Percentiles rank a stretch among this genome's conserved stretches.
Conservation (phyloP, 2,797 vertebrate genomes). For the Coracias cyanogaster region DNA sequence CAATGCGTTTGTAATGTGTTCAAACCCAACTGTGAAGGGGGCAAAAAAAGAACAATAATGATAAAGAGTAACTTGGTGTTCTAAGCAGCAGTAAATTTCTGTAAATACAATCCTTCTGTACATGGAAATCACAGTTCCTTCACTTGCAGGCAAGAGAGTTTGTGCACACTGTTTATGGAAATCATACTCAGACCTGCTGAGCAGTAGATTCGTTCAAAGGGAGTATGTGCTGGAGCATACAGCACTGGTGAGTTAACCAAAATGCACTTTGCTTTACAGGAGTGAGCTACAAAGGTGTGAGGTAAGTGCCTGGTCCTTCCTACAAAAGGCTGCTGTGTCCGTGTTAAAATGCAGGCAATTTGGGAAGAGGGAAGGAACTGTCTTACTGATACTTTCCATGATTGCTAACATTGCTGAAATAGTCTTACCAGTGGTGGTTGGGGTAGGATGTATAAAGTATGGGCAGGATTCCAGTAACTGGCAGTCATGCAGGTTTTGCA, state of each 20-base stretch:
- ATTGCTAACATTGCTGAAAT: neutral
- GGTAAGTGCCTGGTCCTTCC: neutral
- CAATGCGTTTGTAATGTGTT: neutral
- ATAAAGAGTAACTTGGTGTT: neutral
- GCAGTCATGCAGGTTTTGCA: neutral
- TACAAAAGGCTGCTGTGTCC: neutral
- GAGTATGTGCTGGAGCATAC: neutral
- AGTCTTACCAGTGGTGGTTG: neutral
- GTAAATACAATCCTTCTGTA: neutral
- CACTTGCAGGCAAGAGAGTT: neutral
- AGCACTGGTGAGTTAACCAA: neutral
- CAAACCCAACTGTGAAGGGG: neutral
- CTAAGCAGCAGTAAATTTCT: neutral
- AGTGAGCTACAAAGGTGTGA: neutral
- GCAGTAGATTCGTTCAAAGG: neutral
- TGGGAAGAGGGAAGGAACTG: neutral
- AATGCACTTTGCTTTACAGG: neutral
- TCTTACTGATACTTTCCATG: neutral
- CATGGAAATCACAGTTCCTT: neutral
- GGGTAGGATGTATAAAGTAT: neutral
- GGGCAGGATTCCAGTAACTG: neutral
- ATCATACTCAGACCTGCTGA: neutral
- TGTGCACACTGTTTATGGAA: neutral
- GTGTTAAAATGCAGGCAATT: fast-evolving
- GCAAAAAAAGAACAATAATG: neutral